Conservation (phyloP, 1,140 invertebrate species). For the Drosophila arawakana region DNA sequence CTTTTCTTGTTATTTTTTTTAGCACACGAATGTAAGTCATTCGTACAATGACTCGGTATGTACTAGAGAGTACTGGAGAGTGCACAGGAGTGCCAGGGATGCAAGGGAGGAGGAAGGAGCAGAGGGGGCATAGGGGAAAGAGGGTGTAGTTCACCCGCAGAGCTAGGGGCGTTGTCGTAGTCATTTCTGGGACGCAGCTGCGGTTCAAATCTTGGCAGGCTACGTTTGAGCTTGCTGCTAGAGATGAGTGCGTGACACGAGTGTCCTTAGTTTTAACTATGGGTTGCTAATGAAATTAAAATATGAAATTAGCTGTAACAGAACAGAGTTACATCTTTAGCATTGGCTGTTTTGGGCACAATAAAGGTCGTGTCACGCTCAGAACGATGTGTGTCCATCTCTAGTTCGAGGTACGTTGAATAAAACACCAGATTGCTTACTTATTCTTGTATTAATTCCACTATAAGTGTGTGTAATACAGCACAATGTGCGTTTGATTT, state of each 20-base stretch:
- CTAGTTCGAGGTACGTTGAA: too few relatives aligned
- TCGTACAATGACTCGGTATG: conserved; percentile 66
- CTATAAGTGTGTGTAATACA: neutral
- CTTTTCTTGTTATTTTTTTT: too few relatives aligned
- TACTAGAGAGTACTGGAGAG: neutral
- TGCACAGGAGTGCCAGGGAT: neutral
- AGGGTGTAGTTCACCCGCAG: conserved; percentile 1
- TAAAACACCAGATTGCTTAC: too few relatives aligned
- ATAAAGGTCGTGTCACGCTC: too few relatives aligned
- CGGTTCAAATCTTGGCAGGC: conserved; percentile 58
- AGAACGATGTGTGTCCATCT: too few relatives aligned
- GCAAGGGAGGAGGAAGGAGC: neutral
- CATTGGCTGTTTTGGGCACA: too few relatives aligned
- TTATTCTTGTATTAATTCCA: neutral
- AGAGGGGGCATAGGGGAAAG: neutral
- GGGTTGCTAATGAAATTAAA: too few relatives aligned
- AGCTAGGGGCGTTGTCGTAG: neutral
- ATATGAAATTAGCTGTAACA: too few relatives aligned
- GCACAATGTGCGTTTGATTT: neutral
- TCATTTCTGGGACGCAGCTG: conserved; percentile 18
- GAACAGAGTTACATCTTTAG: too few relatives aligned
- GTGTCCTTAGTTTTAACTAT: too few relatives aligned
- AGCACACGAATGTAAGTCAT: conserved; percentile 69
- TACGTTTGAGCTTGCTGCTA: conserved; percentile 34
- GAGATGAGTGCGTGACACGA: conserved; percentile 8